Conservation (phyloP, 2,113 vertebrate species). For the Seriola aureovittata region DNA sequence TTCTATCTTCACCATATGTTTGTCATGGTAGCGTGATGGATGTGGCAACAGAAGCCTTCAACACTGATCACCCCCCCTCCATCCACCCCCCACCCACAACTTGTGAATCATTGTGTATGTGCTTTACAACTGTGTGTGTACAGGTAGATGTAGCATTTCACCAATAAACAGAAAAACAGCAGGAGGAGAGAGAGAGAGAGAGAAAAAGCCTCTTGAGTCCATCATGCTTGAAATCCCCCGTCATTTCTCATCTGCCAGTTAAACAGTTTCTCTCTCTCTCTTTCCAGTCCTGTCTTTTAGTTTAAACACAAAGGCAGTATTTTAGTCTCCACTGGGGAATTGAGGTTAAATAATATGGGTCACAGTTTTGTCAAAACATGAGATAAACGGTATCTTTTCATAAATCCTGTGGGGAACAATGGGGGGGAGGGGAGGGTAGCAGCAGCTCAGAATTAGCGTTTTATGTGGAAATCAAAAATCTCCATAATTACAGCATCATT, state of each 20-base stretch:
- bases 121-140: neutral
- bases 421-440: no score
- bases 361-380: conserved; percentile 11
- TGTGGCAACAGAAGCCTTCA: conserved; percentile 15
- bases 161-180: neutral
- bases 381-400: neutral
- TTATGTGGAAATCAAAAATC: neutral
- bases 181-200: neutral
- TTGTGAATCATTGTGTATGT: conserved; percentile 1
- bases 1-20: conserved; percentile 16
- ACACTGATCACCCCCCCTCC: neutral
- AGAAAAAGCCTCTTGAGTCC: neutral
- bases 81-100: no score
- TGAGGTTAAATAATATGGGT: conserved; percentile 7
- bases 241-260: neutral
- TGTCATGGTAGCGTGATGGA: conserved; percentile 13
- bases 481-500: neutral
- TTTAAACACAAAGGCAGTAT: neutral
- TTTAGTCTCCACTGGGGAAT: conserved; percentile 5
- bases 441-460: neutral
- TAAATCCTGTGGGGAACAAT: neutral
- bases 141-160: conserved; percentile 25
- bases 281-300: neutral
- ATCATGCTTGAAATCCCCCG: neutral
- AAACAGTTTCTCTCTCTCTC: neutral